Evolutionary conservation across 1,140 invertebrate genomes (phyloP).

Genomic region (Paraescarpia echinospica): DNA sequence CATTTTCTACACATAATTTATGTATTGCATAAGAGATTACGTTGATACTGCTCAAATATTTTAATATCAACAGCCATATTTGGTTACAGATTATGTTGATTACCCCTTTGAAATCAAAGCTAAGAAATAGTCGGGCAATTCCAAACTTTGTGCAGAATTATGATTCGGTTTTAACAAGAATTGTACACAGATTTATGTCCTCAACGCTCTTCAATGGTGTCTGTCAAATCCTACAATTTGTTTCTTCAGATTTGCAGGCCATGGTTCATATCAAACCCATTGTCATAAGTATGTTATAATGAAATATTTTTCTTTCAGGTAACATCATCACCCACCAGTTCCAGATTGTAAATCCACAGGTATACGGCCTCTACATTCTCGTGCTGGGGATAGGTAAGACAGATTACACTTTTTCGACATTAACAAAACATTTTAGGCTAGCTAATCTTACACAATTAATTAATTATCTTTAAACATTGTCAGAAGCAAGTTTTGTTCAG

Average conservation of each 20-base stretch:
- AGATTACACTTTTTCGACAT: not conserved
- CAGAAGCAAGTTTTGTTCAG: not conserved
- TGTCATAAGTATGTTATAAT: not conserved
- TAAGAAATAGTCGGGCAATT: not conserved
- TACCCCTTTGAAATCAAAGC: not conserved
- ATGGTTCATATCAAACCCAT: not conserved
- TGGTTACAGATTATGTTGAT: not conserved
- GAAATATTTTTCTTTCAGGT: slow-evolving; percentile 40
- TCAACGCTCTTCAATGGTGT: no score
- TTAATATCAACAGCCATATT: not conserved
- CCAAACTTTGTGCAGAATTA: no score
- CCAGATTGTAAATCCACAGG: slow-evolving; percentile 91
- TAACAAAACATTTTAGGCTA: not conserved
- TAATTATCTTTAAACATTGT: not conserved
- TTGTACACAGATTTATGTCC: no score
- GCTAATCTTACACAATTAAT: not conserved
- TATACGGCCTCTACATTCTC: slow-evolving; percentile 90
- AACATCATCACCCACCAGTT: slow-evolving; percentile 90
- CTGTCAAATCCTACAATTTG: no score
- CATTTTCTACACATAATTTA: not conserved
- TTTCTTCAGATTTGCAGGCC: not conserved
- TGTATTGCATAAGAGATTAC: not conserved
- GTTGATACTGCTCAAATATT: not conserved
- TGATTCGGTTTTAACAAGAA: no score
- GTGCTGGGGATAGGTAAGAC: slow-evolving; percentile 72